Percentiles rank a stretch among this genome's conserved stretches.
Conservation (phyloP, 2,888 invertebrate species). For the Galeruca laticollis region DNA sequence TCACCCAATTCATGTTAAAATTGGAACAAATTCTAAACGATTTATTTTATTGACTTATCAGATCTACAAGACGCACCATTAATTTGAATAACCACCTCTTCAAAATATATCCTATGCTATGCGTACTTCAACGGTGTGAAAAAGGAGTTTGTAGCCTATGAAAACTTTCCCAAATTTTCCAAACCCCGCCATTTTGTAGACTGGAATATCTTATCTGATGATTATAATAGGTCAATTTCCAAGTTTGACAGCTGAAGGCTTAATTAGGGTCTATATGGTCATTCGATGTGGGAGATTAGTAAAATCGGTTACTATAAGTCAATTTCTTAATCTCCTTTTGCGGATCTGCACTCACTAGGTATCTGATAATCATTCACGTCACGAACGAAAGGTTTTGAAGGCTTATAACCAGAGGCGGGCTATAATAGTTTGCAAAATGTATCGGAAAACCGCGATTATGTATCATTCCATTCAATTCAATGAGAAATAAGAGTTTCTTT, state of each 20-base stretch:
- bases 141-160: too few relatives aligned
- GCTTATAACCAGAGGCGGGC: slow-evolving; percentile 41
- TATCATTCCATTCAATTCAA: too few relatives aligned
- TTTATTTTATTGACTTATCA: too few relatives aligned
- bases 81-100: too few relatives aligned
- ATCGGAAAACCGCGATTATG: too few relatives aligned
- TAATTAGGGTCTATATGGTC: slow-evolving; percentile 52
- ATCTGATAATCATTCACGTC: slow-evolving; percentile 56
- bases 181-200: background rate
- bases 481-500: too few relatives aligned
- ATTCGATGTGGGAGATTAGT: slow-evolving; percentile 42
- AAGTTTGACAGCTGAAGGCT: slow-evolving; percentile 41
- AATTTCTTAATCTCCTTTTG: slow-evolving; percentile 56
- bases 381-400: slow-evolving; percentile 49
- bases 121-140: too few relatives aligned
- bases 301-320: slow-evolving; percentile 50
- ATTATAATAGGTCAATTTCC: slow-evolving; percentile 36
- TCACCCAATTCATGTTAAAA: too few relatives aligned
- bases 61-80: too few relatives aligned
- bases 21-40: too few relatives aligned
- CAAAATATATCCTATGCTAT: too few relatives aligned
- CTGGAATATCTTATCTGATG: background rate
- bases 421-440: background rate
- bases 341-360: slow-evolving; percentile 53
- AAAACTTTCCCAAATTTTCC: background rate